Conservation (phyloP, 2,888 invertebrate genomes). For the Trissolcus brochymenae region DNA sequence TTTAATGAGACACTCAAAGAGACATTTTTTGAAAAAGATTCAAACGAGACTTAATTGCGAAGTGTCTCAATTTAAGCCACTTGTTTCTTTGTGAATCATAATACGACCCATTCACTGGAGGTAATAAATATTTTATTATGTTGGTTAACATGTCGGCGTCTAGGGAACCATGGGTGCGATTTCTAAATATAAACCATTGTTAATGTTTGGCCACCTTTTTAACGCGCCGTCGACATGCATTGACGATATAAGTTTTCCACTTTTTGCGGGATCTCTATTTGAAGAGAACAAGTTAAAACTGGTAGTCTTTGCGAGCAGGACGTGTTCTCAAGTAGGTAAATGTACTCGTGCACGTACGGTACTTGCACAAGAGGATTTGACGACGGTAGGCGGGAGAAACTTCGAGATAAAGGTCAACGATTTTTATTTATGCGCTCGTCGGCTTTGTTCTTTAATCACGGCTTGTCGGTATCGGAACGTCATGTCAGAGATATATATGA, state of each 20-base stretch:
- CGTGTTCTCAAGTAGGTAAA: constrained; percentile 55
- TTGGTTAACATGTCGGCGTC: background rate
- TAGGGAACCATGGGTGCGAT: too few species aligned
- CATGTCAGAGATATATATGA: too few species aligned
- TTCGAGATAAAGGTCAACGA: constrained; percentile 56
- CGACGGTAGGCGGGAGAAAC: constrained; percentile 50
- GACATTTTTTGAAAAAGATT: too few species aligned
- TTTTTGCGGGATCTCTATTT: constrained; percentile 47
- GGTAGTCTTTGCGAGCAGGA: constrained; percentile 54
- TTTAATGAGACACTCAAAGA: too few species aligned
- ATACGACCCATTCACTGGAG: too few species aligned
- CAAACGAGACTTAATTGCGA: too few species aligned
- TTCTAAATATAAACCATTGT: too few species aligned
- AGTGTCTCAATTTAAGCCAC: background rate
- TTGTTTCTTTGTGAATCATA: background rate
- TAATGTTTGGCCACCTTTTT: constrained; percentile 34
- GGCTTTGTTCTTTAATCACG: constrained; percentile 56
- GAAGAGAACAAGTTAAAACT: constrained; percentile 55
- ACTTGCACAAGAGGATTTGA: constrained; percentile 50
- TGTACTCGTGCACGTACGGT: constrained; percentile 53
- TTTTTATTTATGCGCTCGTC: constrained; percentile 52
- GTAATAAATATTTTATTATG: too few species aligned
- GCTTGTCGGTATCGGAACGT: constrained; percentile 23
- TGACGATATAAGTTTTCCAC: constrained; percentile 47
- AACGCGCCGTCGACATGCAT: constrained; percentile 31